Evolutionary conservation across 1,140 invertebrate genomes (phyloP).

Genomic region (Drosophila asahinai): DNA sequence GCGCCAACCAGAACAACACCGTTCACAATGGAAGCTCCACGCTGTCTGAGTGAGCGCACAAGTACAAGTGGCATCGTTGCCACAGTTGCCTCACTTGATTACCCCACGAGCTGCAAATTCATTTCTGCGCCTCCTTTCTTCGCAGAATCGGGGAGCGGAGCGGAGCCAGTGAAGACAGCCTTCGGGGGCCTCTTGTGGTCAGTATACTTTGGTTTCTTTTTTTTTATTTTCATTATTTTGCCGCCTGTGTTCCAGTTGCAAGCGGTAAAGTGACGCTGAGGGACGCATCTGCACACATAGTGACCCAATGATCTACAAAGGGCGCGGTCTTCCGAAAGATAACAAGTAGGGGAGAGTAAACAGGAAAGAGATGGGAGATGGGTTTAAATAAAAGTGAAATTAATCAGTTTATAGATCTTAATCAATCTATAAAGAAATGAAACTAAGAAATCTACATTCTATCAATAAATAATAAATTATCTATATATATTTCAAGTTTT

Average conservation of each 20-base stretch:
- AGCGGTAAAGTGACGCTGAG: slow-evolving; percentile 74
- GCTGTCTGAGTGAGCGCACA: slow-evolving; percentile 68
- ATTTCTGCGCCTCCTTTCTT: slow-evolving; percentile 72
- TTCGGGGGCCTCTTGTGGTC: slow-evolving; percentile 39
- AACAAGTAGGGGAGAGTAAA: slow-evolving; percentile 24
- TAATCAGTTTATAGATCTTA: slow-evolving; percentile 37
- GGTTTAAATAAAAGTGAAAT: slow-evolving; percentile 60
- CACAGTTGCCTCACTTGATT: slow-evolving; percentile 67
- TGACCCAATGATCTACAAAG: slow-evolving; percentile 83
- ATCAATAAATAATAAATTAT: background rate
- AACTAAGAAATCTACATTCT: background rate
- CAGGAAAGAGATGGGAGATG: slow-evolving; percentile 10
- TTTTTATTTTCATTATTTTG: background rate
- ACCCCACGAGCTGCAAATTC: slow-evolving; percentile 78
- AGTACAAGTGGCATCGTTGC: slow-evolving; percentile 46
- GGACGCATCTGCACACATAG: slow-evolving; percentile 51
- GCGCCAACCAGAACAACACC: slow-evolving; percentile 20
- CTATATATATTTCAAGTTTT: background rate
- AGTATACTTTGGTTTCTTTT: slow-evolving; percentile 8
- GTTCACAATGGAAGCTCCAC: slow-evolving; percentile 66
- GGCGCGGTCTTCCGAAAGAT: slow-evolving; percentile 59
- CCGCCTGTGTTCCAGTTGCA: slow-evolving; percentile 61
- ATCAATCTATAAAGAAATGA: slow-evolving; percentile 14
- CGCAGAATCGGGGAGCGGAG: slow-evolving; percentile 9
- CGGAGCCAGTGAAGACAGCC: slow-evolving; percentile 30